phyloP scores from a whole-genome alignment of 2,797 vertebrate genomes.

The Enteromius trimaculatus region DNA sequence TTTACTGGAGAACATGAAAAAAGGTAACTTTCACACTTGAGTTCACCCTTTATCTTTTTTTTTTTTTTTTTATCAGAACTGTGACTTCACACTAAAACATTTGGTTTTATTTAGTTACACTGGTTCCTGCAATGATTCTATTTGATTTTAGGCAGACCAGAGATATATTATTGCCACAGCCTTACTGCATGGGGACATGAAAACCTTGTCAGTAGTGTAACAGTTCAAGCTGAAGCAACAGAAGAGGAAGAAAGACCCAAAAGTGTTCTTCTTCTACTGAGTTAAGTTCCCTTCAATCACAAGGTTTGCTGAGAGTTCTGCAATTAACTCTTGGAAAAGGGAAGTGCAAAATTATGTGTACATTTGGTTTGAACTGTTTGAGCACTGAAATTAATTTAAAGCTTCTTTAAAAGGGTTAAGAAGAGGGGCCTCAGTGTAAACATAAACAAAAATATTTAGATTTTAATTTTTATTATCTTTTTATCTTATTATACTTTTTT shows the following conservation, averaged over 20 bases:
- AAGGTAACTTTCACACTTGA: background rate
- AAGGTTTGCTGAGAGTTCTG: slow-evolving; percentile 65
- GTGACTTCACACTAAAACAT: slow-evolving; percentile 70
- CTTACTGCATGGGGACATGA: background rate
- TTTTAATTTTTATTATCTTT: background rate
- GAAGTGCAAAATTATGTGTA: slow-evolving; percentile 73
- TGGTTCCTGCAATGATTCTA: slow-evolving; percentile 58
- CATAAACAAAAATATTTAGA: background rate
- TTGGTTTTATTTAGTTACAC: slow-evolving; percentile 56
- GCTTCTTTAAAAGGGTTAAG: background rate
- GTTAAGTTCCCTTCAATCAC: slow-evolving; percentile 46
- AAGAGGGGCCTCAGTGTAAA: background rate
- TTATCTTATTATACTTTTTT: background rate
- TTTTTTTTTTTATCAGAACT: slow-evolving; percentile 2
- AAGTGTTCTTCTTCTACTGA: slow-evolving; percentile 29
- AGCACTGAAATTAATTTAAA: background rate
- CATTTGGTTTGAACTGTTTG: slow-evolving; percentile 26
- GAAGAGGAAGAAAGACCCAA: slow-evolving; percentile 47
- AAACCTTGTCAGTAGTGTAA: background rate
- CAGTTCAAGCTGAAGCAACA: slow-evolving; percentile 28
- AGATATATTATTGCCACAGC: slow-evolving; percentile 23
- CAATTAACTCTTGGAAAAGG: slow-evolving; percentile 61
- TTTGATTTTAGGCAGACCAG: slow-evolving; percentile 57
- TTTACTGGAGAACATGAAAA: no score
- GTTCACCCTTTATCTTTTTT: background rate